phyloP scores from a whole-genome alignment of 2,888 invertebrate species.

The Lasioglossum zephyrum region DNA sequence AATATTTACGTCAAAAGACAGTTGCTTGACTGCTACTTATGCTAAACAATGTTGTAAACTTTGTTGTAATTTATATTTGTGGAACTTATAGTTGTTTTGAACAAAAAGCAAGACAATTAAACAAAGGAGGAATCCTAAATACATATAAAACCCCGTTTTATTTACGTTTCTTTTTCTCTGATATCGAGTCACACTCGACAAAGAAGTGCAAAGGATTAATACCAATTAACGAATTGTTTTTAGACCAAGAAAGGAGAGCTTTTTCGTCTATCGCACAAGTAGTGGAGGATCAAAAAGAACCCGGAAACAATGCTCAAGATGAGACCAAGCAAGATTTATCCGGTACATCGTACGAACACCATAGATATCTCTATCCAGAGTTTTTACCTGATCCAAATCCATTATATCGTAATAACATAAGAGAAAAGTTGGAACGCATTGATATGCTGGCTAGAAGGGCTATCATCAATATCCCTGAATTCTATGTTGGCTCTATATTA shows the following conservation, averaged over 20 bases:
- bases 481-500: constrained; percentile 97
- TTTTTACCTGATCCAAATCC: constrained; percentile 95
- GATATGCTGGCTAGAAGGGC: constrained; percentile 96
- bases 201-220: background rate
- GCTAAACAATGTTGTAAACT: no score
- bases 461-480: constrained; percentile 96
- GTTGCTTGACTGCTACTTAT: no score
- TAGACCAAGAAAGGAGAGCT: constrained; percentile 41
- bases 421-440: constrained; percentile 94
- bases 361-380: constrained; percentile 90
- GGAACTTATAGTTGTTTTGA: no score
- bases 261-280: constrained; percentile 20
- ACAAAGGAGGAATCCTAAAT: no score
- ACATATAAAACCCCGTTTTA: no score
- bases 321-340: background rate
- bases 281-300: background rate
- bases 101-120: no score
- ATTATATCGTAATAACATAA: constrained; percentile 90
- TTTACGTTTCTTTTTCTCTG: no score
- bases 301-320: background rate
- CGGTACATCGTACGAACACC: background rate
- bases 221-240: constrained; percentile 13
- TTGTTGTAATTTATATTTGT: no score
- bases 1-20: no score
- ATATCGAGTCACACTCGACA: no score